Evolutionary conservation across 2,797 vertebrate species (phyloP).

Genomic region (Sebastes minor): DNA sequence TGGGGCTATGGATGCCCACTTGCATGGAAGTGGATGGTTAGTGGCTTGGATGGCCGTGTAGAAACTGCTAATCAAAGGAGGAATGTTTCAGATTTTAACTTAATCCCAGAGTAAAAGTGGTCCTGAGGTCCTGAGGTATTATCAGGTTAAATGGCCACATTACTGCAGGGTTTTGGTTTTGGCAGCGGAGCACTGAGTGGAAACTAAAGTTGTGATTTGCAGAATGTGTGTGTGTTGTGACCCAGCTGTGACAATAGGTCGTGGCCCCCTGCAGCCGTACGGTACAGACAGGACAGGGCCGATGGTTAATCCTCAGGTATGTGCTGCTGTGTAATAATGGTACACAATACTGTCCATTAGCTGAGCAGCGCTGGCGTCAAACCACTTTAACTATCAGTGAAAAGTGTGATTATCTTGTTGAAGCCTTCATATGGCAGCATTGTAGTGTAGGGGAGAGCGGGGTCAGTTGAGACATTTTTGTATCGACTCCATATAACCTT

Average conservation of each 20-base stretch:
- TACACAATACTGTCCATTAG: slow-evolving; percentile 52
- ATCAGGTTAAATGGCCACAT: not conserved
- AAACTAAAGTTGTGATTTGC: slow-evolving; percentile 46
- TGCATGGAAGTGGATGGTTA: not conserved
- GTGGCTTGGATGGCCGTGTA: not conserved
- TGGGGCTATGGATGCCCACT: not conserved
- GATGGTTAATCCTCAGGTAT: slow-evolving; percentile 77
- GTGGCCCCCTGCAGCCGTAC: slow-evolving; percentile 63
- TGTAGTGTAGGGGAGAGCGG: not conserved
- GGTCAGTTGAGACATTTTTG: too few species aligned
- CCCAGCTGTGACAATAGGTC: slow-evolving; percentile 68
- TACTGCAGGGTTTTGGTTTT: not conserved
- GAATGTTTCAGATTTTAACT: not conserved
- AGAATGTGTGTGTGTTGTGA: slow-evolving; percentile 41
- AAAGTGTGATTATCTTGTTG: slow-evolving; percentile 2
- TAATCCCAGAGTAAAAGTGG: not conserved
- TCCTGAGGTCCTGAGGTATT: not conserved
- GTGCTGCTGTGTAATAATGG: slow-evolving; percentile 71
- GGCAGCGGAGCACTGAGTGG: not conserved
- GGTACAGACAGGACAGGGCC: slow-evolving; percentile 63
- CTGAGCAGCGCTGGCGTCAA: slow-evolving; percentile 21
- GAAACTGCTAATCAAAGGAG: not conserved
- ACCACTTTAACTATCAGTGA: not conserved
- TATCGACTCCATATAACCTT: too few species aligned
- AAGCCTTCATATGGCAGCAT: not conserved